These are phyloP conservation scores for Callinectes sapidus DNA, from an alignment of 2,888 invertebrate species.

Conservation along the genomic window DNA sequence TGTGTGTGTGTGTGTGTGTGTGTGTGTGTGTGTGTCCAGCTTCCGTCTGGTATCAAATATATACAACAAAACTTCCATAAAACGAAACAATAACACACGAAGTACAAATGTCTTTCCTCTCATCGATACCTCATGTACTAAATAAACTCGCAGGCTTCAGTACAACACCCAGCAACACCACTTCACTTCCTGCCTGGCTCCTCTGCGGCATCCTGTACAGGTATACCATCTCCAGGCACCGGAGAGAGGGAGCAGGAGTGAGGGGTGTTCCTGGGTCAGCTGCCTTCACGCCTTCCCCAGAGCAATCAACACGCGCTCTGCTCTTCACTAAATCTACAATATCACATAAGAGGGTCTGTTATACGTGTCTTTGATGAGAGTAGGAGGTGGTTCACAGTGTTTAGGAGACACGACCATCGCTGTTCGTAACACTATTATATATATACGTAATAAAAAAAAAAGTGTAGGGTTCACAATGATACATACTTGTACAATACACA, in stretches of 20 bases:
- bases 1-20: slow-evolving; percentile 16
- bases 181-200: background rate
- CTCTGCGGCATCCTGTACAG: background rate
- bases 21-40: background rate
- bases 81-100: background rate
- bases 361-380: slow-evolving; percentile 24
- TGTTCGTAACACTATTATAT: background rate
- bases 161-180: background rate
- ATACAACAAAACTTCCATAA: background rate
- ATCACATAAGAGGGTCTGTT: slow-evolving; percentile 36
- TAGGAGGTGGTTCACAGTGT: slow-evolving; percentile 30
- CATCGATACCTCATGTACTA: background rate
- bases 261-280: background rate
- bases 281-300: background rate
- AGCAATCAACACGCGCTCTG: background rate
- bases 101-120: background rate
- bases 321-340: slow-evolving; percentile 16
- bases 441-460: background rate
- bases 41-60: background rate
- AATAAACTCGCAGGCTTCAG: background rate
- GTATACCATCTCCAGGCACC: background rate
- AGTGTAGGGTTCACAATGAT: background rate
- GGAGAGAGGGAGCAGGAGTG: background rate
- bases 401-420: background rate
- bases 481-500: slow-evolving; percentile 2